Evolutionary conservation across 2,113 vertebrate species (phyloP).

Genomic region (Zeus faber): DNA sequence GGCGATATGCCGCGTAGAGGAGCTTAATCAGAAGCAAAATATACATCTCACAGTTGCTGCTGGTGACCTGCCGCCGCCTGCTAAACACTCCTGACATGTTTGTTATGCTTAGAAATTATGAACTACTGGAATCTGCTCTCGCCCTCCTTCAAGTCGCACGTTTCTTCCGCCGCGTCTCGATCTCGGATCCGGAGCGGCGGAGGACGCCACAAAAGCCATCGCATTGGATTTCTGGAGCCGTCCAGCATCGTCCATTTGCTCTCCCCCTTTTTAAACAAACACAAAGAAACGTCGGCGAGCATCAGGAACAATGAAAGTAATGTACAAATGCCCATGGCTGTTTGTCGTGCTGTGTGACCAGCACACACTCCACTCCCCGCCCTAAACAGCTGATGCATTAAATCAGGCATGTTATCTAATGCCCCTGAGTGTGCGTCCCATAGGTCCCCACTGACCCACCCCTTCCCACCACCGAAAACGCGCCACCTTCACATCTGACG

Average conservation of each 20-base stretch:
- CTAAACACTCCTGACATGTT: slow-evolving; percentile 72
- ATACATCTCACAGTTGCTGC: slow-evolving; percentile 54
- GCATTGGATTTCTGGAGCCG: too few species aligned
- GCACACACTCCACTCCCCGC: too few species aligned
- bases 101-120: slow-evolving; percentile 74
- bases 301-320: slow-evolving; percentile 39
- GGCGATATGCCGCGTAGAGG: slow-evolving; percentile 44
- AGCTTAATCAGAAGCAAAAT: slow-evolving; percentile 74
- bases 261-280: background rate
- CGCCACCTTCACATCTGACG: slow-evolving; percentile 85
- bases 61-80: slow-evolving; percentile 41
- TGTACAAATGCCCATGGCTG: slow-evolving; percentile 26
- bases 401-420: slow-evolving; percentile 64
- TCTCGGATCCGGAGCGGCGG: too few species aligned
- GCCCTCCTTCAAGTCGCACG: slow-evolving; percentile 55
- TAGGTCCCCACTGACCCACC: slow-evolving; percentile 41
- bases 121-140: slow-evolving; percentile 76
- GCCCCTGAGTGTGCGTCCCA: slow-evolving; percentile 18
- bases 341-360: slow-evolving; percentile 46
- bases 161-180: too few species aligned
- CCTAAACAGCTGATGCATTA: slow-evolving; percentile 50
- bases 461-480: slow-evolving; percentile 71
- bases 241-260: background rate
- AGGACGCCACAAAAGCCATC: too few species aligned
- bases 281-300: too few species aligned